Conservation (phyloP, 1,140 invertebrate species). For the Drosophila kikkawai region DNA sequence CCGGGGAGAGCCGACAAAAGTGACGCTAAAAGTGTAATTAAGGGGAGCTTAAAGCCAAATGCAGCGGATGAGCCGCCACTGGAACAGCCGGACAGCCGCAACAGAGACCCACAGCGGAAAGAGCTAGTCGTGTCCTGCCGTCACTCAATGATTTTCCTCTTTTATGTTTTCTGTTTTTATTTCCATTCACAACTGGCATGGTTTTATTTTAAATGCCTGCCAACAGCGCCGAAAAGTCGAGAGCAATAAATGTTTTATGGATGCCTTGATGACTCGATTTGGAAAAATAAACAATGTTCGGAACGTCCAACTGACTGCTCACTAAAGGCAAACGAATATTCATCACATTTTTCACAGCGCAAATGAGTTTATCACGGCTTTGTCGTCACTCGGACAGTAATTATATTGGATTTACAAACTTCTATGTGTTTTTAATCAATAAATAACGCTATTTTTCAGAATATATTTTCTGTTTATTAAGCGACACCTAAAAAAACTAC, state of each 20-base stretch:
- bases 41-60: constrained; percentile 48
- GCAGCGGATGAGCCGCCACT: constrained; percentile 29
- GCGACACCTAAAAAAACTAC: no score
- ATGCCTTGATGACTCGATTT: constrained; percentile 32
- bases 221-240: constrained; percentile 45
- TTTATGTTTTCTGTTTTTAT: constrained; percentile 27
- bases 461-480: constrained; percentile 6
- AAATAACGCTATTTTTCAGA: neutral
- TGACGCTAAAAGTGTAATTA: constrained; percentile 55
- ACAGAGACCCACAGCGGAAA: constrained; percentile 5
- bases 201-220: constrained; percentile 44
- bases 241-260: constrained; percentile 57
- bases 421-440: constrained; percentile 4
- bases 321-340: constrained; percentile 1
- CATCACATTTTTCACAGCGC: neutral
- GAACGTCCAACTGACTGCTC: constrained; percentile 3
- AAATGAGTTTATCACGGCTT: neutral
- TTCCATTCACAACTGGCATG: constrained; percentile 15
- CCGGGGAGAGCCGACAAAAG: constrained; percentile 13
- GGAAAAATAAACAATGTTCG: constrained; percentile 16
- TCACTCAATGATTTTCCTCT: constrained; percentile 22
- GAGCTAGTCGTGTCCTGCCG: constrained; percentile 25
- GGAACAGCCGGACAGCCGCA: neutral
- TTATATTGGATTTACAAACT: neutral
- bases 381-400: neutral